phyloP scores from a whole-genome alignment of 2,888 invertebrate species.

The Drosophila tanythrix region DNA sequence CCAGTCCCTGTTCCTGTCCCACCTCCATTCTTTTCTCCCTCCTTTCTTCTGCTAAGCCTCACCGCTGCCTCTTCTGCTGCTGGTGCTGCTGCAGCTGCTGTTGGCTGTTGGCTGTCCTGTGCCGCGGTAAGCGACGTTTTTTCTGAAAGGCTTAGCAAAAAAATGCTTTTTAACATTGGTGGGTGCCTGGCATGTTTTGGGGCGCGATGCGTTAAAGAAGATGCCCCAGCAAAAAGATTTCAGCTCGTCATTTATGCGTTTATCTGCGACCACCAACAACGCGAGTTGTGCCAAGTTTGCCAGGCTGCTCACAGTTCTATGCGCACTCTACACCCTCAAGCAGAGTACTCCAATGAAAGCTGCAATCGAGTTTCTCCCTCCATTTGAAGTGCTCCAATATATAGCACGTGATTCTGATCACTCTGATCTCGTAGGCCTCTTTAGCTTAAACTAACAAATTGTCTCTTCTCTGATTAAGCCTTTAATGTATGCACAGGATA shows the following conservation, averaged over 20 bases:
- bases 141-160: constrained; percentile 76
- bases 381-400: not conserved
- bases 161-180: constrained; percentile 75
- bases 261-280: constrained; percentile 72
- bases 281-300: constrained; percentile 54
- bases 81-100: constrained; percentile 1
- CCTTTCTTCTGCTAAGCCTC: not conserved
- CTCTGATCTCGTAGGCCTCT: not conserved
- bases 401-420: not conserved
- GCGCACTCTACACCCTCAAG: not conserved
- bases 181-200: constrained; percentile 1
- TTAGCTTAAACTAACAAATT: not conserved
- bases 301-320: constrained; percentile 14
- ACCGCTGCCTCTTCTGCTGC: not conserved
- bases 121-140: constrained; percentile 57
- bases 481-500: too few species aligned
- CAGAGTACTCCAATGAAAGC: not conserved
- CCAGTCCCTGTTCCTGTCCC: not conserved
- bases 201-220: constrained; percentile 59
- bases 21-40: too few species aligned
- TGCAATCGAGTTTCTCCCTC: not conserved
- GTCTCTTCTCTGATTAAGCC: not conserved
- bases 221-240: constrained; percentile 72
- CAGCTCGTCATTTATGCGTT: constrained; percentile 80
- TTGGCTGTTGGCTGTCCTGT: constrained; percentile 17